Evolutionary conservation across 2,888 invertebrate genomes (phyloP).

Genomic region (Pardosa pseudoannulata): DNA sequence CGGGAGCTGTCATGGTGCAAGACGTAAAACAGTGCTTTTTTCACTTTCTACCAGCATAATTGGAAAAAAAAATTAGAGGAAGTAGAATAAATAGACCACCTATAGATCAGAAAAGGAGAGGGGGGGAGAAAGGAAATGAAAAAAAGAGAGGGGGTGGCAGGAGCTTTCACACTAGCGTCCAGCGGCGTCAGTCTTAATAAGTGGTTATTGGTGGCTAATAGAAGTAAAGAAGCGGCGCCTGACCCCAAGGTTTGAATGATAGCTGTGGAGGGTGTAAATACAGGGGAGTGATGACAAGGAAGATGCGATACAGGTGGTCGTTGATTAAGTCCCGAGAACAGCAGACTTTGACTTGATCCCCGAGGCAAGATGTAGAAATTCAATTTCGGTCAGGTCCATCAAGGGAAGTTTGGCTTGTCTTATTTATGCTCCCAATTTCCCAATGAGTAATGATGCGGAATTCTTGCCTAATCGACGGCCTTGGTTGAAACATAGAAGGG

Average conservation of each 20-base stretch:
- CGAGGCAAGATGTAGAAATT: constrained; percentile 33
- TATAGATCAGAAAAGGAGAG: neutral
- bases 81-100: constrained; percentile 22
- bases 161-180: constrained; percentile 31
- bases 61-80: constrained; percentile 17
- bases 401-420: neutral
- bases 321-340: constrained; percentile 49
- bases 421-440: neutral
- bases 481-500: too few relatives aligned
- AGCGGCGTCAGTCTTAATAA: constrained; percentile 44
- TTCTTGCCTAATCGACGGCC: too few relatives aligned
- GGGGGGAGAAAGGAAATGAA: neutral
- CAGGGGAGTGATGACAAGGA: constrained; percentile 64
- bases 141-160: neutral
- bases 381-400: constrained; percentile 34
- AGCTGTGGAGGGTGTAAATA: constrained; percentile 62
- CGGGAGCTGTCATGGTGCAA: neutral
- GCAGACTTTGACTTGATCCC: constrained; percentile 15
- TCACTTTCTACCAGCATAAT: neutral
- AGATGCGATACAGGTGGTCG: constrained; percentile 57
- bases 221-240: constrained; percentile 22
- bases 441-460: too few relatives aligned
- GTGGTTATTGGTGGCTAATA: constrained; percentile 52
- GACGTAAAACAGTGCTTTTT: constrained; percentile 5
- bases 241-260: constrained; percentile 60